Conservation (phyloP, 2,113 vertebrate species). For the Mesocricetus auratus region DNA sequence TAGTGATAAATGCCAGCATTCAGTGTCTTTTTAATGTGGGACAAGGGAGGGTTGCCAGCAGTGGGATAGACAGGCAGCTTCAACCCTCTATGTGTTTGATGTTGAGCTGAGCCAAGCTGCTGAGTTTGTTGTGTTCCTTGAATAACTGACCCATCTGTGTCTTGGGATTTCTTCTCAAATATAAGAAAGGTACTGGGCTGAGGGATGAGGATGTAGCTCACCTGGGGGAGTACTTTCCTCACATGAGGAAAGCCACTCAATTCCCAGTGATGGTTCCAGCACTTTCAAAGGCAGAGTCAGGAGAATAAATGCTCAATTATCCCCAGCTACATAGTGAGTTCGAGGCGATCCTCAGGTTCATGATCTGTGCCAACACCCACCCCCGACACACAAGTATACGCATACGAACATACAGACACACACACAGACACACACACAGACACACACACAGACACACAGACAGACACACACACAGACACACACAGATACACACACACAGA, state of each 20-base stretch:
- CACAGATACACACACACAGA: not conserved
- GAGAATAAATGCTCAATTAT: not conserved
- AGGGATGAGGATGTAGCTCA: not conserved
- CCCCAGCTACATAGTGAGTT: not conserved
- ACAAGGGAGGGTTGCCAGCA: not conserved
- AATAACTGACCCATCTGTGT: not conserved
- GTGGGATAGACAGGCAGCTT: not conserved
- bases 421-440: too few species aligned
- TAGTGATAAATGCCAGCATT: not conserved
- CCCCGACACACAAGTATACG: not conserved
- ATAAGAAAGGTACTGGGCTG: not conserved
- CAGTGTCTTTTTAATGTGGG: not conserved
- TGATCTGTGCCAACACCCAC: not conserved
- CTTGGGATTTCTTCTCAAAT: not conserved
- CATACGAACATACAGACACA: not conserved
- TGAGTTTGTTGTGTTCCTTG: too few species aligned
- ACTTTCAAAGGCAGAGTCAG: not conserved
- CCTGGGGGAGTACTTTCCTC: too few species aligned
- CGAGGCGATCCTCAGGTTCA: not conserved
- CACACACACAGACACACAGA: not conserved
- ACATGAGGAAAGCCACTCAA: not conserved
- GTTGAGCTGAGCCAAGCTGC: not conserved
- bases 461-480: too few species aligned
- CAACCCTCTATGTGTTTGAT: too few species aligned
- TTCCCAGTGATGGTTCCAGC: too few species aligned